phyloP scores from a whole-genome alignment of 2,113 vertebrate species.

The Podarcis raffonei region DNA sequence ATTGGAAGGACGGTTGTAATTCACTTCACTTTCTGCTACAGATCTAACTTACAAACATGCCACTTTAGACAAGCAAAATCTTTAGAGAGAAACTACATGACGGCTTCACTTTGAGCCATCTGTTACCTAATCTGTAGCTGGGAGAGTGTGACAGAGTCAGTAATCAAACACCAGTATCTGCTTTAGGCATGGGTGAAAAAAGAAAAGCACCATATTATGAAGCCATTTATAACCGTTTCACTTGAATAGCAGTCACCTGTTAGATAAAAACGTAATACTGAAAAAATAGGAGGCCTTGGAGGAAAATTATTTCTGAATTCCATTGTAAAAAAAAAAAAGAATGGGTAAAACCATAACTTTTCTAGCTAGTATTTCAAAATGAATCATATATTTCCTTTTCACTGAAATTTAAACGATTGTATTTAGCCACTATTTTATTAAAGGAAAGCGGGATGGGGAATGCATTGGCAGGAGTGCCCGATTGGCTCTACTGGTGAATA shows the following conservation, averaged over 20 bases:
- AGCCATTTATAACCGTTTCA: not conserved
- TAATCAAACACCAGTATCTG: constrained; percentile 1
- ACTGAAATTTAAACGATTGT: not conserved
- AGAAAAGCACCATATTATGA: not conserved
- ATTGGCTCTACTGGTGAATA: no score
- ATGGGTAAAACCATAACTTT: not conserved
- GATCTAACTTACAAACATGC: not conserved
- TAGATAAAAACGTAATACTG: not conserved
- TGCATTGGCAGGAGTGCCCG: no score
- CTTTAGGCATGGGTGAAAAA: not conserved
- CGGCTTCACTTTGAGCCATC: not conserved
- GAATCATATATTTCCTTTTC: not conserved
- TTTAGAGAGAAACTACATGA: not conserved
- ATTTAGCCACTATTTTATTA: not conserved
- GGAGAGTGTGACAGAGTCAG: not conserved
- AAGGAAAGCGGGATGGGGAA: not conserved
- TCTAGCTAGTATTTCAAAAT: not conserved
- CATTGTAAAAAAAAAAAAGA: not conserved
- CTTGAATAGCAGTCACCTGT: not conserved
- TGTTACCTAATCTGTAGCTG: constrained; percentile 8
- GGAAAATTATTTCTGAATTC: not conserved
- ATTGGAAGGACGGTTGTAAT: constrained; percentile 15
- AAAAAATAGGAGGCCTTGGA: constrained; percentile 5
- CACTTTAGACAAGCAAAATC: constrained; percentile 22
- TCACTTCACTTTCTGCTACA: constrained; percentile 3